A percentile compares a stretch with the other conserved stretches of the same genome.
These are phyloP conservation scores for Eulimnadia texana DNA, from an alignment of 1,140 invertebrate species.

Conservation along the genomic window DNA sequence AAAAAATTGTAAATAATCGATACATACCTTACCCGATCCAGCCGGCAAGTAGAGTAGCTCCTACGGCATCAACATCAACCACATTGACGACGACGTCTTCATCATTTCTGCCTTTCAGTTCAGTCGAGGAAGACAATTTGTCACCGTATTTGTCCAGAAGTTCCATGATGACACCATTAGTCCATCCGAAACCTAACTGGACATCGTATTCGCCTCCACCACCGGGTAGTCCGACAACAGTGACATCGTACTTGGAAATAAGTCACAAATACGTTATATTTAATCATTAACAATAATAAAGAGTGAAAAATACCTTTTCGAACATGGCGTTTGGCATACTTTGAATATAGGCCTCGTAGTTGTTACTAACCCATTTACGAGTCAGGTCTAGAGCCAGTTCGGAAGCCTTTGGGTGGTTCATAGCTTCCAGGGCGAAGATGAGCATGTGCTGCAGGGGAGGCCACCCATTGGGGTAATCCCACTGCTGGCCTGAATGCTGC, in stretches of 20 bases:
- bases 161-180: conserved; percentile 72
- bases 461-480: conserved; percentile 93
- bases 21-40: neutral
- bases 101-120: neutral
- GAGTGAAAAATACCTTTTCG: conserved; percentile 57
- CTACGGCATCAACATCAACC: neutral
- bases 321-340: conserved; percentile 57
- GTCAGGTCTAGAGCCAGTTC: conserved; percentile 55
- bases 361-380: conserved; percentile 63
- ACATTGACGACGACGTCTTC: neutral
- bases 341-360: conserved; percentile 59
- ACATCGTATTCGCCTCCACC: conserved; percentile 79
- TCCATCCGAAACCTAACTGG: conserved; percentile 87
- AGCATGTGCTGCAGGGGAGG: conserved; percentile 68
- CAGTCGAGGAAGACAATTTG: conserved; percentile 16
- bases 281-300: neutral
- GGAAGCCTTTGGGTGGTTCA: conserved; percentile 45
- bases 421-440: conserved; percentile 55
- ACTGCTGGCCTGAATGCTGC: conserved; percentile 27
- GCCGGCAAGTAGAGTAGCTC: neutral
- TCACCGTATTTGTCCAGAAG: conserved; percentile 49
- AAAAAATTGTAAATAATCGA: neutral
- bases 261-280: neutral
- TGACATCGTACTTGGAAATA: conserved; percentile 49
- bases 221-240: conserved; percentile 50